Evolutionary conservation across 2,113 vertebrate genomes (phyloP), one percentile per base, ranked within the genome.

Genomic region (Eublepharis macularius): DNA sequence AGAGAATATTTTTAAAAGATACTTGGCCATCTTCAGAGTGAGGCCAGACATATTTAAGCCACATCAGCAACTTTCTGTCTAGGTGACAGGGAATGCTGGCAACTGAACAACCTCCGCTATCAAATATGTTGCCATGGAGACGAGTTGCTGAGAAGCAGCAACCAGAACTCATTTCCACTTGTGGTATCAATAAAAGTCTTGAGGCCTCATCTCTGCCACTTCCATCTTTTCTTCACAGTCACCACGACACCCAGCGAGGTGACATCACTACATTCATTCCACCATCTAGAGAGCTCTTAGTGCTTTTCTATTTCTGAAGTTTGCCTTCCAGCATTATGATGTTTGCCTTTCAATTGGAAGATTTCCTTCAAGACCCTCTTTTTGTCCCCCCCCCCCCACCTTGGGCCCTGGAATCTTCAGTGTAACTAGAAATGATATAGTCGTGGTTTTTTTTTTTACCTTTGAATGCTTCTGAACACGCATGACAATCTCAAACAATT

Each of bases 401-500:
- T n/a, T n/a, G n/a, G n/a, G n/a, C n/a, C n/a, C n/a, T n/a, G n/a
- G n/a, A n/a, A n/a, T n/a, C n/a, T n/a, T n/a, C n/a, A n/a, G n/a
- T n/a, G n/a, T n/a, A n/a, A n/a, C n/a, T n/a, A n/a, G n/a, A n/a
- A n/a, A n/a, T n/a, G n/a, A n/a, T n/a, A n/a, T n/a, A n/a, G n/a
- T n/a, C n/a, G 10, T 19, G 36, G 29, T 9, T 32, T 13, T 21
- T 83, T 1, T 26, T 36, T 26, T 91, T 96, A 98, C 98, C 97
- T 98, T 99, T 1, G 97, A 95, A 91, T 99, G 98, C 94, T 97
- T 98, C 84, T 99, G 98, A 94, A 99, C 95, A 91, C 96, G 95
- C 75, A 95, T 94, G 63, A 97, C 94, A 82, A 99, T 98, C 93
- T 99, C 98, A 88, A 98, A 88, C 87, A 98, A 94, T 91, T 99